Evolutionary conservation across 2,797 vertebrate genomes (phyloP).

Genomic region (Parambassis ranga): DNA sequence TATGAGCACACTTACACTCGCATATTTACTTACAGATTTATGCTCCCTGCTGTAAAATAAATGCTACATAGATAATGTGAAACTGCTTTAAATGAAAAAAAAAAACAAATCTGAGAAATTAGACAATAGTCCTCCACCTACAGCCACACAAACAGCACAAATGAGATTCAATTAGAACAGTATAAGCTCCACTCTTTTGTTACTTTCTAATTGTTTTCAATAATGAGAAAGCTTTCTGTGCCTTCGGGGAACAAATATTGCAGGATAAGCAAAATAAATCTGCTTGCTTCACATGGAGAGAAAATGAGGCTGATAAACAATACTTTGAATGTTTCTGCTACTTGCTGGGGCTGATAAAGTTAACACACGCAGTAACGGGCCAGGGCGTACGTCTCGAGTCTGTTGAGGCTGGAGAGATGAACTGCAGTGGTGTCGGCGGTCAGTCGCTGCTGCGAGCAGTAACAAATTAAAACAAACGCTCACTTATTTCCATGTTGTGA

Average conservation of each 20-base stretch:
- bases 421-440: conserved; percentile 3
- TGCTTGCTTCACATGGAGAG: background rate
- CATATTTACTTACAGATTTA: background rate
- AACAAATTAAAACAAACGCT: conserved; percentile 45
- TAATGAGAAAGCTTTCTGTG: conserved; percentile 26
- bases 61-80: background rate
- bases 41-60: conserved; percentile 1
- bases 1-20: background rate
- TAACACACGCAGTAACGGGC: background rate
- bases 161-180: conserved; percentile 23
- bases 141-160: background rate
- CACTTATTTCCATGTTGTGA: conserved; percentile 17
- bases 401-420: conserved; percentile 6
- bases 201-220: conserved; percentile 37
- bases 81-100: conserved; percentile 12
- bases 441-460: conserved; percentile 8
- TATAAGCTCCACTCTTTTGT: conserved; percentile 2
- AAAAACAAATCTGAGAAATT: conserved; percentile 29
- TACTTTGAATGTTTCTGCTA: background rate
- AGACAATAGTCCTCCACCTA: conserved; percentile 17
- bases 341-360: background rate
- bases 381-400: background rate
- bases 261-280: conserved; percentile 6
- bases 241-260: conserved; percentile 15
- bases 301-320: background rate